Conservation (phyloP, 2,888 invertebrate species). For the Gari tellinella region DNA sequence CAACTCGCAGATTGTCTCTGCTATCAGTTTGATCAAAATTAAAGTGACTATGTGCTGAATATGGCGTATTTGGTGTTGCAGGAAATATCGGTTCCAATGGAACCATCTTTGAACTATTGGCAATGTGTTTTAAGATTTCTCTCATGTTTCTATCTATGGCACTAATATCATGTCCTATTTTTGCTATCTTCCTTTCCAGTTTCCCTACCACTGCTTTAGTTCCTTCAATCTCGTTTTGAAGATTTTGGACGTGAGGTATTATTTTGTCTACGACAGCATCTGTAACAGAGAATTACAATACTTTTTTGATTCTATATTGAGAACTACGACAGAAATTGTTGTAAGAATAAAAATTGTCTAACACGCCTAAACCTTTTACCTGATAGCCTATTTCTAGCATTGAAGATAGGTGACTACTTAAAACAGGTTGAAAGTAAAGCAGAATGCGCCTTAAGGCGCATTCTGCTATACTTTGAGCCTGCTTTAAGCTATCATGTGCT, state of each 20-base stretch:
- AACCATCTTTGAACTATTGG: slow-evolving; percentile 36
- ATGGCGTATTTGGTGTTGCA: slow-evolving; percentile 43
- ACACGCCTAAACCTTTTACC: no score
- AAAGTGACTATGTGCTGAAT: slow-evolving; percentile 21
- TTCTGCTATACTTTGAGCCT: no score
- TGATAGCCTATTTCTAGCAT: no score
- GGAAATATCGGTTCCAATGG: slow-evolving; percentile 48
- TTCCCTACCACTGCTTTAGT: slow-evolving; percentile 71
- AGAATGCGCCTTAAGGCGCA: no score
- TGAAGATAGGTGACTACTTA: no score
- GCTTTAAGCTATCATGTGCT: no score
- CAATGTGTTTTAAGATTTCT: slow-evolving; percentile 58
- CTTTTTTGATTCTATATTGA: no score
- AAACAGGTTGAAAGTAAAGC: no score
- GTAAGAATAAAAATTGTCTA: no score
- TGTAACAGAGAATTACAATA: slow-evolving; percentile 24
- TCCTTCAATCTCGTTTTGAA: slow-evolving; percentile 75
- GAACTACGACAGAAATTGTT: no score
- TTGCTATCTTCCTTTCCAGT: slow-evolving; percentile 65
- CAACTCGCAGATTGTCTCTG: no score
- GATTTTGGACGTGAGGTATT: slow-evolving; percentile 63
- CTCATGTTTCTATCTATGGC: slow-evolving; percentile 61
- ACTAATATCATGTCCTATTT: slow-evolving; percentile 62
- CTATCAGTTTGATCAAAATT: slow-evolving; percentile 30
- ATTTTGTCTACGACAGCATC: slow-evolving; percentile 44